Conservation (phyloP, 2,797 vertebrate species). For the Cercopithecus mitis region DNA sequence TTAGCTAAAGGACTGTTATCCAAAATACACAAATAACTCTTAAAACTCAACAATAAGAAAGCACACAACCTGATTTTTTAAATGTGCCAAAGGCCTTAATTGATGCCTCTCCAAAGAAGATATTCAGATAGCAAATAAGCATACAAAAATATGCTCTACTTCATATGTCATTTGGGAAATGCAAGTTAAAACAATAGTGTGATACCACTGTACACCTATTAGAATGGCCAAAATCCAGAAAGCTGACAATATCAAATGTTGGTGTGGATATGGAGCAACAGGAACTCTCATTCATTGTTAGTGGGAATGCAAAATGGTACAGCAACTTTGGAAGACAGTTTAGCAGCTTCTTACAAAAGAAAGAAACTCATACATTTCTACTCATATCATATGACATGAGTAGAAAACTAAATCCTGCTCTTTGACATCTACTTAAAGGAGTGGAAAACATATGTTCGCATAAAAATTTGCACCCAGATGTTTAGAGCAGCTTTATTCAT, state of each 20-base stretch:
- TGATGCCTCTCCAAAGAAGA: neutral
- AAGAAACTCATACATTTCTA: neutral
- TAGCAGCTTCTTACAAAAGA: neutral
- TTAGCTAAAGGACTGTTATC: neutral
- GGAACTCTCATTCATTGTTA: neutral
- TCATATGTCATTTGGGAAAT: neutral
- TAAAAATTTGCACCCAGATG: neutral
- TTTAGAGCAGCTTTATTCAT: neutral
- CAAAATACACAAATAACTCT: neutral
- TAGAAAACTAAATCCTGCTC: neutral
- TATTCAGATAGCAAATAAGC: neutral
- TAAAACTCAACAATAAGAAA: neutral
- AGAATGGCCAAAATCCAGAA: neutral
- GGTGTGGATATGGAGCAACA: neutral
- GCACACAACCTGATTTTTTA: neutral
- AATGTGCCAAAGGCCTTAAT: neutral
- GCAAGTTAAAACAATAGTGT: neutral
- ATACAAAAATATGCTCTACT: neutral
- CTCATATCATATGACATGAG: neutral
- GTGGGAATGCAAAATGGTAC: neutral
- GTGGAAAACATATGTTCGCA: neutral
- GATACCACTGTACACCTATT: neutral
- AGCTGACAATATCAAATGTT: neutral
- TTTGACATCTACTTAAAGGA: neutral
- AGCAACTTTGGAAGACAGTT: neutral